Conservation (phyloP, 1,140 invertebrate species). For the Lycorma delicatula region DNA sequence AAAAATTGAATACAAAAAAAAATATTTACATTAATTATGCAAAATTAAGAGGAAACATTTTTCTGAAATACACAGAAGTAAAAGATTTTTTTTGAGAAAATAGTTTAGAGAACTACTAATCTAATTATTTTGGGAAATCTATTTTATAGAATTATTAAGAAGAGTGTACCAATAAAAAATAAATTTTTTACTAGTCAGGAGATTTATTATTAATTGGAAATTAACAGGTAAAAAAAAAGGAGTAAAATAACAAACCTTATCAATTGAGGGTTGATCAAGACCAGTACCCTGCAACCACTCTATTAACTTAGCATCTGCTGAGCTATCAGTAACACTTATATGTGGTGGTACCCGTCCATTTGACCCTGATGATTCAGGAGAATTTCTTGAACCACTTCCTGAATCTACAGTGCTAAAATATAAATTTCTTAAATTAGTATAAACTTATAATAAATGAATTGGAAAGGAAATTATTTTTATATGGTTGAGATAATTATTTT, state of each 20-base stretch:
- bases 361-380: slow-evolving; percentile 15
- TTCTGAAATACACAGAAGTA: background rate
- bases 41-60: no score
- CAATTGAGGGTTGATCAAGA: slow-evolving; percentile 47
- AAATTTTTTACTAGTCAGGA: no score
- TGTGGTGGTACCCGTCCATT: slow-evolving; percentile 27
- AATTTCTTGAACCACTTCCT: slow-evolving; percentile 21
- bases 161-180: slow-evolving; percentile 10
- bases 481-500: no score
- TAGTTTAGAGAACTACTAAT: background rate
- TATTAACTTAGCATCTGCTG: slow-evolving; percentile 41
- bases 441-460: background rate
- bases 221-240: slow-evolving; percentile 6
- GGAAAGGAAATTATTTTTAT: background rate
- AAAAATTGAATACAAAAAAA: no score
- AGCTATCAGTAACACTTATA: slow-evolving; percentile 33
- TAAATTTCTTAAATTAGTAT: background rate
- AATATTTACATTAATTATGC: no score
- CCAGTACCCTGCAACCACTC: slow-evolving; percentile 50
- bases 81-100: background rate
- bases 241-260: slow-evolving; percentile 37
- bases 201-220: slow-evolving; percentile 7
- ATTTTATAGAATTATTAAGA: slow-evolving; percentile 17
- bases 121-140: slow-evolving; percentile 14
- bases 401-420: slow-evolving; percentile 17